These are phyloP conservation scores for Platichthys stellatus DNA, from an alignment of 2,113 vertebrate species.

Conservation along the genomic window DNA sequence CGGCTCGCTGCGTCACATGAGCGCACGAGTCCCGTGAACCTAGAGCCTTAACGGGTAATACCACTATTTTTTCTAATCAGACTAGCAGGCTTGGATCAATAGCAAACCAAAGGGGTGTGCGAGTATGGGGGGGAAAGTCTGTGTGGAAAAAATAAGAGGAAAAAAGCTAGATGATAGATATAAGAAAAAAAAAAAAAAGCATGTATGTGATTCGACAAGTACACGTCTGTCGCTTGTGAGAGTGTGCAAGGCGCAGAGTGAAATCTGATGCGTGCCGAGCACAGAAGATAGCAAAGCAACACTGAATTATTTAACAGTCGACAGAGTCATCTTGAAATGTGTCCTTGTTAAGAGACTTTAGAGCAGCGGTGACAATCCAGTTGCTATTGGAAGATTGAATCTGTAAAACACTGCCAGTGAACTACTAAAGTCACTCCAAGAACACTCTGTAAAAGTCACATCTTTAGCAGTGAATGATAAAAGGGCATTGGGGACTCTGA, in stretches of 20 bases:
- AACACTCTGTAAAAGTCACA: slow-evolving; percentile 7
- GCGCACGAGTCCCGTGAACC: slow-evolving; percentile 55
- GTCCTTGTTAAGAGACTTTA: slow-evolving; percentile 56
- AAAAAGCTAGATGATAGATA: not conserved
- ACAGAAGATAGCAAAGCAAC: slow-evolving; percentile 49
- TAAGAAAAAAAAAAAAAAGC: not conserved
- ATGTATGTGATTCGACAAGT: slow-evolving; percentile 1
- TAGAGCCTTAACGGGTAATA: slow-evolving; percentile 54
- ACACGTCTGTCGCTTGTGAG: slow-evolving; percentile 22
- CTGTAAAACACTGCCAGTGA: slow-evolving; percentile 27
- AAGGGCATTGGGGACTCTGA: not conserved
- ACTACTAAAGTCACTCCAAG: slow-evolving; percentile 25
- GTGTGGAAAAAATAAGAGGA: not conserved
- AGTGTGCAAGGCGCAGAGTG: slow-evolving; percentile 15
- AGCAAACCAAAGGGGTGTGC: slow-evolving; percentile 27
- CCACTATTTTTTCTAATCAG: slow-evolving; percentile 55
- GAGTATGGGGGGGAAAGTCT: not conserved
- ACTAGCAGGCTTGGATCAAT: slow-evolving; percentile 46
- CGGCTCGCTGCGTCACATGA: slow-evolving; percentile 66
- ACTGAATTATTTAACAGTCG: slow-evolving; percentile 67
- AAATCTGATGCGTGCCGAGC: slow-evolving; percentile 24
- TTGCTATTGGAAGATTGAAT: slow-evolving; percentile 32
- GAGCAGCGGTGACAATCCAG: slow-evolving; percentile 44
- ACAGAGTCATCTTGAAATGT: slow-evolving; percentile 48
- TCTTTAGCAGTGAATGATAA: not conserved